Conservation (phyloP, 2,797 vertebrate species). For the Valencia hispanica region DNA sequence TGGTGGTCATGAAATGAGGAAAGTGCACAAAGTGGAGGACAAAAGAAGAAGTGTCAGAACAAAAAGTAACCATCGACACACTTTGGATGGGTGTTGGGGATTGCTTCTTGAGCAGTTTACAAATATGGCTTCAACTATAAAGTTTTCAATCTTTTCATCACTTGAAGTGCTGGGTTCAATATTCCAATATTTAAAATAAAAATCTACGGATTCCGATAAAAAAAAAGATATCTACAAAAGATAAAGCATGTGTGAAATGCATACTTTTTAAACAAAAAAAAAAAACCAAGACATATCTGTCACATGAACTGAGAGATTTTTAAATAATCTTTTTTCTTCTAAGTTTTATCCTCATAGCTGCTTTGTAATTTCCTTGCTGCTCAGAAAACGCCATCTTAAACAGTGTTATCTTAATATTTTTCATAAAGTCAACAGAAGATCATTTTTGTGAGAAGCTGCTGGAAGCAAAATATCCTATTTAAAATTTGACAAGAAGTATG, state of each 20-base stretch:
- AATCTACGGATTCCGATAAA: not conserved
- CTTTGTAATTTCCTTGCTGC: not conserved
- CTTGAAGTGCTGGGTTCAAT: not conserved
- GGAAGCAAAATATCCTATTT: not conserved
- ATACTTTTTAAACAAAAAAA: not conserved
- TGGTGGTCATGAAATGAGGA: not conserved
- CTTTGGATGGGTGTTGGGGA: not conserved
- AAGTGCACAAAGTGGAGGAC: not conserved
- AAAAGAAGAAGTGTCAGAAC: not conserved
- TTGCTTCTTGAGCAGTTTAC: not conserved
- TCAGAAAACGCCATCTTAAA: not conserved
- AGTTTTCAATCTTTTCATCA: not conserved
- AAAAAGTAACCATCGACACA: not conserved
- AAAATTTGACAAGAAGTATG: not conserved
- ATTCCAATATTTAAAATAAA: not conserved
- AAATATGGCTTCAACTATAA: not conserved
- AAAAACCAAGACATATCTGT: not conserved
- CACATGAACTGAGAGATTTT: not conserved
- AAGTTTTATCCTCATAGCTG: not conserved
- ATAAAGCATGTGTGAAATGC: not conserved
- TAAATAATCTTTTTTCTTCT: not conserved
- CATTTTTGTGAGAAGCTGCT: not conserved
- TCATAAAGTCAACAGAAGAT: not conserved
- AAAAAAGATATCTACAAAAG: not conserved
- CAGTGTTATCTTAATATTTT: not conserved